These are phyloP conservation scores for Blastobasis adustella DNA, from an alignment of 2,888 invertebrate species.

Conservation along the genomic window DNA sequence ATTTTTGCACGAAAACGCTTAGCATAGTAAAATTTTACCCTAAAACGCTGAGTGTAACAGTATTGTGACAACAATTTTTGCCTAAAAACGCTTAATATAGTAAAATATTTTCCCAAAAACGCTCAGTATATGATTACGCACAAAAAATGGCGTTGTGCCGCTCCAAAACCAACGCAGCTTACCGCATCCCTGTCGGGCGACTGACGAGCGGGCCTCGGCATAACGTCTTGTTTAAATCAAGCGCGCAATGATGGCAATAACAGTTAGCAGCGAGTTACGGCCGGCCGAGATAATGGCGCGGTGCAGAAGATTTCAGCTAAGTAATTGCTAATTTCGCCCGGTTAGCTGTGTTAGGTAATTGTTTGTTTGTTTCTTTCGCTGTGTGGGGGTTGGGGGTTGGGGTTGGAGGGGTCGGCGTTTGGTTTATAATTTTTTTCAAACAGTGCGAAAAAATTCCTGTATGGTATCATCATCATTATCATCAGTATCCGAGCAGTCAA, in stretches of 20 bases:
- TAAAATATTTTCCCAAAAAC: no score
- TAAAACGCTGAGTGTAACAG: no score
- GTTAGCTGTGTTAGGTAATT: constrained; percentile 40
- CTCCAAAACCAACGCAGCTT: constrained; percentile 10
- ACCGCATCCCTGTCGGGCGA: constrained; percentile 6
- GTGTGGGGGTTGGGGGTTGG: not conserved
- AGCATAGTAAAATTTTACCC: no score
- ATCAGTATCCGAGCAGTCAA: no score
- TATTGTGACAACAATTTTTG: no score
- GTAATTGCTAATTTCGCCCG: constrained; percentile 63
- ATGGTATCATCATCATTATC: no score
- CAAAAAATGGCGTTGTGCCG: not conserved
- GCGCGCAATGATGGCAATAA: constrained; percentile 63
- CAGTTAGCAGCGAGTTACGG: constrained; percentile 62
- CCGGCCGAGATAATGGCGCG: constrained; percentile 49
- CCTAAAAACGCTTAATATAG: no score
- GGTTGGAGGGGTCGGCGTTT: not conserved
- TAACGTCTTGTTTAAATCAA: constrained; percentile 69
- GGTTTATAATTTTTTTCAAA: no score
- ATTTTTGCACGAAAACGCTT: no score
- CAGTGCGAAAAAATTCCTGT: no score
- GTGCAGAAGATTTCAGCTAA: constrained; percentile 53
- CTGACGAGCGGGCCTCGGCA: constrained; percentile 33
- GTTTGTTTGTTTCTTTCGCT: constrained; percentile 49
- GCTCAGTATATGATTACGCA: no score